Percentiles rank a stretch among this genome's conserved stretches.
These are phyloP conservation scores for Leucopsar rothschildi DNA, from an alignment of 2,113 vertebrate genomes.

Conservation along the genomic window DNA sequence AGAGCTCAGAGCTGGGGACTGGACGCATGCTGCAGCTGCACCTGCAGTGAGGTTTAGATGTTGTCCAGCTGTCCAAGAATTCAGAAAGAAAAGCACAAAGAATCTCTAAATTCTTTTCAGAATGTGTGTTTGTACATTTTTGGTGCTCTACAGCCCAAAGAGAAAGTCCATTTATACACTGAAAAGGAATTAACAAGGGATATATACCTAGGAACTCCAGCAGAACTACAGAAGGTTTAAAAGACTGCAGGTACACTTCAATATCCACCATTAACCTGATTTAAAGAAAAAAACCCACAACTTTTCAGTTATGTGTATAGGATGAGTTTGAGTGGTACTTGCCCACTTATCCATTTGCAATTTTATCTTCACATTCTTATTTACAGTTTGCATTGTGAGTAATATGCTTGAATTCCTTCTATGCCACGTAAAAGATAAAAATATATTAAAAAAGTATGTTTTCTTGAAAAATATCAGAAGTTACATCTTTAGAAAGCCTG, in stretches of 20 bases:
- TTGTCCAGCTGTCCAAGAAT: background rate
- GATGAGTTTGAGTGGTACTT: background rate
- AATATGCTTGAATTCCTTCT: background rate
- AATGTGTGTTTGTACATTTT: background rate
- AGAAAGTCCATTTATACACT: background rate
- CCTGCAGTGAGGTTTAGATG: background rate
- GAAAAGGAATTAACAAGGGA: background rate
- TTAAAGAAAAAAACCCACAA: rapidly evolving
- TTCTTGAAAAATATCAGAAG: background rate
- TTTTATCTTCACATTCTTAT: background rate
- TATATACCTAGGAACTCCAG: background rate
- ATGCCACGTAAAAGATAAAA: background rate
- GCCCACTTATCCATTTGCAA: background rate
- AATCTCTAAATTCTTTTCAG: background rate
- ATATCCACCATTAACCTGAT: background rate
- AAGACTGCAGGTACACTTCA: background rate
- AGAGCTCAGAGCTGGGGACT: background rate
- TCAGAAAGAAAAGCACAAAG: background rate
- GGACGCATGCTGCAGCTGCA: background rate
- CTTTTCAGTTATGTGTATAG: background rate
- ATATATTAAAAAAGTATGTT: background rate
- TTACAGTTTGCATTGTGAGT: background rate
- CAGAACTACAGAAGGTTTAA: background rate
- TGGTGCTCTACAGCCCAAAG: background rate
- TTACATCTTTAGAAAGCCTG: background rate